These are phyloP conservation scores for Clarias gariepinus DNA, from an alignment of 2,113 vertebrate genomes.

Conservation along the genomic window DNA sequence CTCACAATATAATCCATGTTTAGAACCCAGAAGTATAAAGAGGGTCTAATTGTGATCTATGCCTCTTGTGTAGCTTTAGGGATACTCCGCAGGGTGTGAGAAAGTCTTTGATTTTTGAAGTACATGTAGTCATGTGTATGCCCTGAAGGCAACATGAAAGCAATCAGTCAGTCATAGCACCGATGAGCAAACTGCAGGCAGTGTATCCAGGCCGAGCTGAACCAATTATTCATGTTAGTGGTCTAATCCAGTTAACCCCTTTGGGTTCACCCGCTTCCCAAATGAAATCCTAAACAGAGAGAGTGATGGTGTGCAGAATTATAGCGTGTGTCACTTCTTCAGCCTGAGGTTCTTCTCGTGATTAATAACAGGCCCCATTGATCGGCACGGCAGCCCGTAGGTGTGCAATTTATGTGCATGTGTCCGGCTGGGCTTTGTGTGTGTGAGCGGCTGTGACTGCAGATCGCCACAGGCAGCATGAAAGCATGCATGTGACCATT, in stretches of 20 bases:
- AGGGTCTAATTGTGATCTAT: background rate
- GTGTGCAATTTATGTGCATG: constrained; percentile 9
- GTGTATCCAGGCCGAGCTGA: background rate
- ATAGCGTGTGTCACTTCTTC: constrained; percentile 63
- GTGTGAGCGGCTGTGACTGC: constrained; percentile 17
- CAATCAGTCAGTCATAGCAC: constrained; percentile 29
- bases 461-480: constrained; percentile 24
- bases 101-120: constrained; percentile 14
- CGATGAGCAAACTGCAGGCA: constrained; percentile 7
- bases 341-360: constrained; percentile 64
- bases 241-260: constrained; percentile 54
- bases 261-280: constrained; percentile 50
- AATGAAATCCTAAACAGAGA: constrained; percentile 48
- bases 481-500: constrained; percentile 8
- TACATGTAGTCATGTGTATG: constrained; percentile 26
- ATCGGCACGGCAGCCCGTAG: constrained; percentile 48
- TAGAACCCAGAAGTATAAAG: background rate
- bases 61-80: constrained; percentile 4
- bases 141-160: constrained; percentile 34
- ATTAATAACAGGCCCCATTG: constrained; percentile 67
- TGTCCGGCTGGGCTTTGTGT: constrained; percentile 33
- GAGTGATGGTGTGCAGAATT: constrained; percentile 57
- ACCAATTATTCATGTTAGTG: constrained; percentile 34
- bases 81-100: constrained; percentile 3
- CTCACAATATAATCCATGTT: background rate